Evolutionary conservation across 1,140 invertebrate species (phyloP), one percentile per base, ranked within the genome.

Genomic region (Psilanteris sp.): DNA sequence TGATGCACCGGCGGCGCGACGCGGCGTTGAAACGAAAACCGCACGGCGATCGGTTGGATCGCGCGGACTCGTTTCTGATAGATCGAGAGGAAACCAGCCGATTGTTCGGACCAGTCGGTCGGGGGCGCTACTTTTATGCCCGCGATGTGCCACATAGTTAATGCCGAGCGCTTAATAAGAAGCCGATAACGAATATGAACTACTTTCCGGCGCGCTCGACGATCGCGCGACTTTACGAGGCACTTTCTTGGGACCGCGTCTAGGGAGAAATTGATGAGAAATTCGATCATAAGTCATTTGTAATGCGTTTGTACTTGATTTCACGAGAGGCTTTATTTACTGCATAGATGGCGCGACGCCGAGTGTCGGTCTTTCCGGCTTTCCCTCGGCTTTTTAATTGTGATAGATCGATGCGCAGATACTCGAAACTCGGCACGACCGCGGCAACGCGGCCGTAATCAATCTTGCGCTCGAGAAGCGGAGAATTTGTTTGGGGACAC

Each of bases 261-360:
- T 52, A 18, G 22, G 22, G 61, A 66, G 61, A 66, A 66, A 66
- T 66, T 66, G 46, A 66, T 66, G 46, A 22, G 36, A 48, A 50
- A 41, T 52, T 66, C 18, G 46, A 66, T 66, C 52, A 66, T 66
- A 52, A 66, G 39, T 67, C 50, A 55, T 44, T 54, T 67, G 39
- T 54, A 54, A 52, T 66, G 61, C 39, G 48, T 67, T 67, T 67
- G 50, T 46, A 54, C 62, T 44, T 46, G 62, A 55, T 67, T 67
- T 55, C 48, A 54, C 46, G 46, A 37, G 18, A n/a, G n/a, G n/a
- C n/a, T n/a, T n/a, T 34, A 22, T 44, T 31, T 7, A 13, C 9
- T 18, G 46, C 36, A 52, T 52, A 66, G 46, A 44, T 52, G 36
- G 46, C 61, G 46, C 46, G 39, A n/a, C n/a, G 7, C 27, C 3